A percentile compares a stretch with the other conserved stretches of the same genome.
Evolutionary conservation across 1,140 invertebrate species (phyloP).

Genomic region (Eriosoma lanigerum): DNA sequence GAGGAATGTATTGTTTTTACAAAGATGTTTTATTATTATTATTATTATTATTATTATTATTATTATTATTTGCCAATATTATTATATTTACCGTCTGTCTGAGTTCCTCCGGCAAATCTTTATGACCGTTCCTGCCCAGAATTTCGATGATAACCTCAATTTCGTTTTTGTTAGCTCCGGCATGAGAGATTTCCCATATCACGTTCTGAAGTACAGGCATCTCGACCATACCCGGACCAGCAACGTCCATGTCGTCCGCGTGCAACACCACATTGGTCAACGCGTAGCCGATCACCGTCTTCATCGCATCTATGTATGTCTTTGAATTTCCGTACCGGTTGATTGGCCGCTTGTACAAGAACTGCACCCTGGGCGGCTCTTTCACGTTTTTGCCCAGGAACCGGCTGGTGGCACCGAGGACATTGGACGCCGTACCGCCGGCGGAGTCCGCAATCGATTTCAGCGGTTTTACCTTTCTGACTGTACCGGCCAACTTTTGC

Average conservation of each 20-base stretch:
- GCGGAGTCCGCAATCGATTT: neutral
- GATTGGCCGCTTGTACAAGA: neutral
- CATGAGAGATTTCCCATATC: neutral
- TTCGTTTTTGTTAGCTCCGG: too few species aligned
- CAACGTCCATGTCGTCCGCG: neutral
- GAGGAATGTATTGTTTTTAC: too few species aligned
- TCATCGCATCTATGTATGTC: neutral
- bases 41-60: too few species aligned
- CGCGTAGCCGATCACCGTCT: neutral
- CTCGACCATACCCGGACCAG: fast-evolving
- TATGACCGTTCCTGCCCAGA: neutral
- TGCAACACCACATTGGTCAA: neutral
- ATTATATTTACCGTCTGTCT: too few species aligned
- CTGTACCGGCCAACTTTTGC: neutral
- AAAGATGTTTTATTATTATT: too few species aligned
- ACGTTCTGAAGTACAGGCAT: neutral
- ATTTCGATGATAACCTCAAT: neutral
- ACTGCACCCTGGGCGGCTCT: neutral
- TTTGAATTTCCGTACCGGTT: neutral
- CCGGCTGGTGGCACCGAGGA: neutral
- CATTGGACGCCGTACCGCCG: neutral
- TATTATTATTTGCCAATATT: too few species aligned
- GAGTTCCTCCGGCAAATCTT: neutral
- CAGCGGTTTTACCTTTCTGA: neutral
- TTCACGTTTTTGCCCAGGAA: neutral